A percentile compares a stretch with the other conserved stretches of the same genome.
Conservation (phyloP, 2,113 vertebrate species). For the Chaetorhynchus papuensis region DNA sequence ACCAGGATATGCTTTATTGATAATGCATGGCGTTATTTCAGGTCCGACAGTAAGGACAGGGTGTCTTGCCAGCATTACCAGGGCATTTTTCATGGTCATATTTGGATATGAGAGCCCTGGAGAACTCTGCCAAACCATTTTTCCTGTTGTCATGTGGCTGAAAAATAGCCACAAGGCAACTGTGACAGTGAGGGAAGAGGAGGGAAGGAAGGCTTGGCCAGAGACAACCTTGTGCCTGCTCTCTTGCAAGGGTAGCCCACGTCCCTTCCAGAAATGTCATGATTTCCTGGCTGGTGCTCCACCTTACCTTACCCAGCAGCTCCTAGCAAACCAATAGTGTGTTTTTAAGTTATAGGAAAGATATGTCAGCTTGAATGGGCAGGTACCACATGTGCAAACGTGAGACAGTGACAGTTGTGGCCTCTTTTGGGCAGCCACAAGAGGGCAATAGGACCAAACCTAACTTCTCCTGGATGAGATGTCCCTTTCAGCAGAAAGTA, state of each 20-base stretch:
- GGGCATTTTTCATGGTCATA: background rate
- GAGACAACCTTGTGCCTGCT: background rate
- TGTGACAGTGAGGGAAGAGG: background rate
- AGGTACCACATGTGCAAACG: background rate
- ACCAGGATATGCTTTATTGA: background rate
- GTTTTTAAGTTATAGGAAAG: background rate
- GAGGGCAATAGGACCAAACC: conserved; percentile 55
- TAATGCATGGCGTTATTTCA: background rate
- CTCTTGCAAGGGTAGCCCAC: background rate
- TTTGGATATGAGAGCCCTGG: background rate
- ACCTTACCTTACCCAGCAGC: background rate
- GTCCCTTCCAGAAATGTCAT: background rate
- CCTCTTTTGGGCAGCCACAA: conserved; percentile 42
- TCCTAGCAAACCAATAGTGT: background rate
- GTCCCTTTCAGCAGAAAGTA: background rate
- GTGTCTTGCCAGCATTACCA: background rate
- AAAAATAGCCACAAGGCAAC: background rate
- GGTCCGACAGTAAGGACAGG: background rate
- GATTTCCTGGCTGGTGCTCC: background rate
- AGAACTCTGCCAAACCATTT: background rate
- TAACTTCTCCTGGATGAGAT: background rate
- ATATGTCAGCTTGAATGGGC: background rate
- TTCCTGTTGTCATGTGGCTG: fast-evolving
- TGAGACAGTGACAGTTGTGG: background rate
- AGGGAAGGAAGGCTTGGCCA: background rate